A percentile compares a stretch with the other conserved stretches of the same genome.
These are phyloP conservation scores for Metopia argyrocephala DNA, from an alignment of 2,888 invertebrate genomes.

Conservation along the genomic window DNA sequence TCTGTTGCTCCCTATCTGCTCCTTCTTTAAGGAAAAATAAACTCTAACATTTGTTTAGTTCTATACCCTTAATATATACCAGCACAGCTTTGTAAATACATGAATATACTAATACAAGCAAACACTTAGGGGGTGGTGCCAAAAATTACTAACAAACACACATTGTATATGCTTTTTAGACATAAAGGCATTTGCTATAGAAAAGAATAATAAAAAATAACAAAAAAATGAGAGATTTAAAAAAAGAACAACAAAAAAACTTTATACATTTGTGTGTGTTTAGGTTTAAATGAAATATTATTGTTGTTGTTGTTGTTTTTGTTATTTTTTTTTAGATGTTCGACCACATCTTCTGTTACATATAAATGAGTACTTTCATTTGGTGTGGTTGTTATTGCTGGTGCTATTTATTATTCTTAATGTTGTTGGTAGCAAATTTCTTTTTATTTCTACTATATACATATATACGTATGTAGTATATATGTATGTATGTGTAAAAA, in stretches of 20 bases:
- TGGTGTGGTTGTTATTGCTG: constrained; percentile 30
- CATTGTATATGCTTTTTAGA: too few species aligned
- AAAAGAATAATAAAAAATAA: constrained; percentile 14
- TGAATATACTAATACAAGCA: not conserved
- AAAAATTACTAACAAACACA: constrained; percentile 37
- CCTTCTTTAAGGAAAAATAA: too few species aligned
- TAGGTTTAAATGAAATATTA: not conserved
- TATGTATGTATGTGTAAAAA: not conserved
- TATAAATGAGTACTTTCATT: constrained; percentile 37
- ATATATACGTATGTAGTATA: too few species aligned
- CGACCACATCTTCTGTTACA: not conserved
- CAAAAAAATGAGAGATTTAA: constrained; percentile 4
- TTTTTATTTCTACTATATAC: too few species aligned
- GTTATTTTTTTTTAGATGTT: not conserved
- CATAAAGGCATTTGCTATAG: not conserved
- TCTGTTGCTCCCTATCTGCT: constrained; percentile 28
- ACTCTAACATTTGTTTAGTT: constrained; percentile 40
- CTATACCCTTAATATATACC: constrained; percentile 16
- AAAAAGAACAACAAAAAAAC: constrained; percentile 28
- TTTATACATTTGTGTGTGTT: constrained; percentile 24
- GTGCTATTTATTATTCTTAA: constrained; percentile 30
- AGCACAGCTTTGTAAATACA: not conserved
- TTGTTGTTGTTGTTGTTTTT: constrained; percentile 37
- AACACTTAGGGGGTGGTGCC: constrained; percentile 60
- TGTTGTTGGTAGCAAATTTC: constrained; percentile 20